Percentiles rank a stretch among this genome's conserved stretches.
Evolutionary conservation across 2,113 vertebrate species (phyloP).

Genomic region (Grus americana): DNA sequence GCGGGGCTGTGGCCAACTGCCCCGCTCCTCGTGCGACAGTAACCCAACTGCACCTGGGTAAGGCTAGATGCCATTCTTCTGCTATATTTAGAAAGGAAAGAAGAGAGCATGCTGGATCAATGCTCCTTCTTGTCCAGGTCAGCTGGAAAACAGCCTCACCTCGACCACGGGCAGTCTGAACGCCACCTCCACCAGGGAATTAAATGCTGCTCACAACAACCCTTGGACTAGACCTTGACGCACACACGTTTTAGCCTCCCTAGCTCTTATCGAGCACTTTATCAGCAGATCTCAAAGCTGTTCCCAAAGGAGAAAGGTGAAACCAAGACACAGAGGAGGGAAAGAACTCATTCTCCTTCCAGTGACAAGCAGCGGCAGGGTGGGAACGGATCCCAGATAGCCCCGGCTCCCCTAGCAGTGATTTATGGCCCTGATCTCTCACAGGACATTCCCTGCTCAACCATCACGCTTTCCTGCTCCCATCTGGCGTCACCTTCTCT

Average conservation of each 20-base stretch:
- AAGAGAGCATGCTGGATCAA: background rate
- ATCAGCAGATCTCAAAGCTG: background rate
- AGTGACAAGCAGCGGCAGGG: background rate
- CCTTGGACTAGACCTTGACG: constrained; percentile 20
- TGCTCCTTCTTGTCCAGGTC: background rate
- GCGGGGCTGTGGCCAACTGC: background rate
- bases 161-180: background rate
- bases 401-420: background rate
- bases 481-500: background rate
- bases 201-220: background rate
- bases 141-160: background rate
- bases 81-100: constrained; percentile 39
- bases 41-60: constrained; percentile 4
- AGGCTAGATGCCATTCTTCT: background rate
- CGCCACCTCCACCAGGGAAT: background rate
- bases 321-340: background rate
- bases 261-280: background rate
- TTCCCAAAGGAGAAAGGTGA: constrained; percentile 28
- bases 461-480: background rate
- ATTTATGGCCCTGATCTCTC: background rate
- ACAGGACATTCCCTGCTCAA: background rate
- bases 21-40: rapidly evolving
- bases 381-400: rapidly evolving
- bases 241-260: rapidly evolving
- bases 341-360: background rate